Base-by-base conservation (phyloP, 2,888 invertebrate genomes). In the Trichopoda pennipes region DNA sequence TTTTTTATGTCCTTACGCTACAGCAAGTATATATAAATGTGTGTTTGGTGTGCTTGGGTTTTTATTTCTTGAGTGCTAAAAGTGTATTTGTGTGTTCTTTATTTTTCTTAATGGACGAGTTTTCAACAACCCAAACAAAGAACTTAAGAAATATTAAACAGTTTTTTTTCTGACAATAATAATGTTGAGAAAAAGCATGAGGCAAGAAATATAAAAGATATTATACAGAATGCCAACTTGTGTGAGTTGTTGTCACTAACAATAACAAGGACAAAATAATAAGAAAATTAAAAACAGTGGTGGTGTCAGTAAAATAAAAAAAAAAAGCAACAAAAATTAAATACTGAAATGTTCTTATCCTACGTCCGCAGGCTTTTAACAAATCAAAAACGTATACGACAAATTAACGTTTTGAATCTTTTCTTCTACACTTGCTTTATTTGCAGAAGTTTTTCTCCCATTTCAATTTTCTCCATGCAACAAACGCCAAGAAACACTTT, bases 281-380 rank as follows among this genome's bases (percentile, higher is more conserved):
- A 58, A 32, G 12, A 66, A 63, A 49, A 42, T 61, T 19, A 38
- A 17, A 55, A 66, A 53, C 53, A 53, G 38, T 38, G 42, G 19
- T 19, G 63, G 60, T 72, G 72, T 38, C 60, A 64, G 60, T 44
- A 61, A 68, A 56, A 82, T 61, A 28, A 28, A 28, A 1, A 28
- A 28, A 28, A 28, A 28, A 28, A 28, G 28, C 6, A 28, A 28
- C 2, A 28, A 28, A 28, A 75, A 75, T 61, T 42, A 49, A 32
- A 44, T 58, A 28, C 73, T 32, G 6, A 51, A 38, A 49, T 58
- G 58, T 47, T 79, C 70, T 82, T 82, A 82, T 82, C 72, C 82
- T 58, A 58, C 63, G 35, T 23, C 51, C 76, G 56, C 79, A 82
- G 79, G 75, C 79, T 79, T 82, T 82, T 66, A 72, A 75, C 60